Conservation (phyloP, 2,113 vertebrate species). For the Xiphophorus couchianus region DNA sequence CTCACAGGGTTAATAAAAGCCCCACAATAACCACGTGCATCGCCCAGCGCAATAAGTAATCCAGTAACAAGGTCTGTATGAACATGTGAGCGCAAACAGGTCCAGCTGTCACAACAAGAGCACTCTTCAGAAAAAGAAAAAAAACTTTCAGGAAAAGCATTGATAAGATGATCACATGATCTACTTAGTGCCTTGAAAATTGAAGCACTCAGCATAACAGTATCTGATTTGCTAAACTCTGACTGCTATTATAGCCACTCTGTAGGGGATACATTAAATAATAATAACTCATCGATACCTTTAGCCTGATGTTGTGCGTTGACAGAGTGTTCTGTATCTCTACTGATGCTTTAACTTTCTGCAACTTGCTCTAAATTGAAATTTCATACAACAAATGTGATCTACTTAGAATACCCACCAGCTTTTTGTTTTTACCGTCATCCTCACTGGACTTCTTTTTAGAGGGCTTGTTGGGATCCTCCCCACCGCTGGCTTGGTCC, state of each 20-base stretch:
- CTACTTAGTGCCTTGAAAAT: conserved; percentile 59
- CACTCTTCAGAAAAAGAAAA: conserved; percentile 29
- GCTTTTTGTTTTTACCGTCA: conserved; percentile 84
- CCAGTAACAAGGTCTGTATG: conserved; percentile 11
- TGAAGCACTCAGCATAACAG: conserved; percentile 64
- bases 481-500: conserved; percentile 83
- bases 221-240: conserved; percentile 50
- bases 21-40: neutral
- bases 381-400: conserved; percentile 2
- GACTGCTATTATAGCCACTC: conserved; percentile 48
- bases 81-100: neutral
- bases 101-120: conserved; percentile 54
- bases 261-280: conserved; percentile 58
- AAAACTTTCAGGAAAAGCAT: conserved; percentile 22
- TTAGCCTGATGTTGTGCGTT: conserved; percentile 8
- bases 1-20: neutral
- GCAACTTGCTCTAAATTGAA: conserved; percentile 20
- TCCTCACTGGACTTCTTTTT: conserved; percentile 83
- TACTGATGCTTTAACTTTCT: neutral
- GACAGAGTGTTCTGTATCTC: conserved; percentile 27
- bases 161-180: conserved; percentile 43
- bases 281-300: conserved; percentile 61
- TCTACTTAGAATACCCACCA: conserved; percentile 72
- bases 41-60: conserved; percentile 10
- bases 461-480: conserved; percentile 79